Conservation (phyloP, 2,888 invertebrate genomes). For the Enchytraeus crypticus region DNA sequence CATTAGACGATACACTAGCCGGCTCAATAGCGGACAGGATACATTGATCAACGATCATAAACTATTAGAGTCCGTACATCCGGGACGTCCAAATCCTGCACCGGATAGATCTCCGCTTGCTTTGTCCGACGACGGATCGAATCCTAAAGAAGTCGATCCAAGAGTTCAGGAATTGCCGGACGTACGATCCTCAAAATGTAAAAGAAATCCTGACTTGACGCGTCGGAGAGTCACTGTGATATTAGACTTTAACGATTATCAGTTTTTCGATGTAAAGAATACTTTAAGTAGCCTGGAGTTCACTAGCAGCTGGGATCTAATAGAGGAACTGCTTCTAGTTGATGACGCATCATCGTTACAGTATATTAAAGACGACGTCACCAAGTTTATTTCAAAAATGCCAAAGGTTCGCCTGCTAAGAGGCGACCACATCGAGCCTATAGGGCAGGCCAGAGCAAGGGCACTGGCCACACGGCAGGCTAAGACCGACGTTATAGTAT, state of each 20-base stretch:
- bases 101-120: too few species aligned
- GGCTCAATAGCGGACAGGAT: too few species aligned
- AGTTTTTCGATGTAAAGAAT: conserved; percentile 27
- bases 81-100: too few species aligned
- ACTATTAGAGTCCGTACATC: too few species aligned
- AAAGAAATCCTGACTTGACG: not conserved
- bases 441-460: conserved; percentile 15
- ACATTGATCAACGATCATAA: too few species aligned
- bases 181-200: not conserved
- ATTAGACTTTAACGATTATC: conserved; percentile 27
- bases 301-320: conserved; percentile 5
- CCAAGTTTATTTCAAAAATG: conserved; percentile 12
- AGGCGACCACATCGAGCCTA: conserved; percentile 2
- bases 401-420: conserved; percentile 15
- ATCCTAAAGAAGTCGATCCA: too few species aligned
- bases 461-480: conserved; percentile 18
- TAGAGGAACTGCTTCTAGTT: conserved; percentile 26
- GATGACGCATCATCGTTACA: conserved; percentile 28
- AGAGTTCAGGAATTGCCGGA: conserved; percentile 2
- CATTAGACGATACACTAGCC: not conserved
- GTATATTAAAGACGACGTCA: conserved; percentile 21
- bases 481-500: conserved; percentile 19
- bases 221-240: conserved; percentile 16
- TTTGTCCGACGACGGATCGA: too few species aligned
- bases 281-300: conserved; percentile 22